phyloP scores from a whole-genome alignment of 2,888 invertebrate species.

The Pheosia gnoma region DNA sequence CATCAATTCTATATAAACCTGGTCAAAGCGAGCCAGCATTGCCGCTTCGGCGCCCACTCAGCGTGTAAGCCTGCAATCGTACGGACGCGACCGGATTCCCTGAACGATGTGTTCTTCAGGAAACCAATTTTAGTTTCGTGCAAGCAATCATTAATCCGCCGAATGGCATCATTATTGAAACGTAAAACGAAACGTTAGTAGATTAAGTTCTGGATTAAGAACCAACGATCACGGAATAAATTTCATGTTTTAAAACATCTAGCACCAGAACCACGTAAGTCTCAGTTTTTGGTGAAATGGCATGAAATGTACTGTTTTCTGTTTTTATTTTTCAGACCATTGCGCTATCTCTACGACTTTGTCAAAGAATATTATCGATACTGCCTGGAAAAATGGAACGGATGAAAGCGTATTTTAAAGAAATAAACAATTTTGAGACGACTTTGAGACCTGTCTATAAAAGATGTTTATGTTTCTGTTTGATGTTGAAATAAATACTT shows the following conservation, averaged over 20 bases:
- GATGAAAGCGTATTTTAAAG: conserved; percentile 25
- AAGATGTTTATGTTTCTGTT: neutral
- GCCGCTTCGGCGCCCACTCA: conserved; percentile 18
- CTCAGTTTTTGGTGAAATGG: conserved; percentile 34
- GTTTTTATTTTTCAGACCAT: conserved; percentile 37
- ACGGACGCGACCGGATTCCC: conserved; percentile 59
- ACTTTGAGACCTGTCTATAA: neutral
- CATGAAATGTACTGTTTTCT: conserved; percentile 39
- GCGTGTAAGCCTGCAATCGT: conserved; percentile 56
- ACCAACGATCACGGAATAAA: conserved; percentile 22
- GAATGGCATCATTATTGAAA: conserved; percentile 38
- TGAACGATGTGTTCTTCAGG: conserved; percentile 27
- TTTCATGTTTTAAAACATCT: conserved; percentile 20
- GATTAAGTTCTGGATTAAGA: conserved; percentile 14
- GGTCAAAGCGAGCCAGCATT: conserved; percentile 34
- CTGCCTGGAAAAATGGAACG: conserved; percentile 31
- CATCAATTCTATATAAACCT: conserved; percentile 63
- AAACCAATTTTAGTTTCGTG: conserved; percentile 37
- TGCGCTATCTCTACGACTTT: conserved; percentile 40
- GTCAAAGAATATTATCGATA: conserved; percentile 38
- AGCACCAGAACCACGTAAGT: conserved; percentile 26
- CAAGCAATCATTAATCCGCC: conserved; percentile 42
- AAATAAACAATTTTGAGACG: conserved; percentile 26
- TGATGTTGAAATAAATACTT: conserved; percentile 3
- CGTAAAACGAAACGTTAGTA: conserved; percentile 13